Percentiles rank a stretch among this genome's conserved stretches.
These are phyloP conservation scores for Scaptodrosophila latifasciaeformis DNA, from an alignment of 2,888 invertebrate genomes.

Conservation along the genomic window DNA sequence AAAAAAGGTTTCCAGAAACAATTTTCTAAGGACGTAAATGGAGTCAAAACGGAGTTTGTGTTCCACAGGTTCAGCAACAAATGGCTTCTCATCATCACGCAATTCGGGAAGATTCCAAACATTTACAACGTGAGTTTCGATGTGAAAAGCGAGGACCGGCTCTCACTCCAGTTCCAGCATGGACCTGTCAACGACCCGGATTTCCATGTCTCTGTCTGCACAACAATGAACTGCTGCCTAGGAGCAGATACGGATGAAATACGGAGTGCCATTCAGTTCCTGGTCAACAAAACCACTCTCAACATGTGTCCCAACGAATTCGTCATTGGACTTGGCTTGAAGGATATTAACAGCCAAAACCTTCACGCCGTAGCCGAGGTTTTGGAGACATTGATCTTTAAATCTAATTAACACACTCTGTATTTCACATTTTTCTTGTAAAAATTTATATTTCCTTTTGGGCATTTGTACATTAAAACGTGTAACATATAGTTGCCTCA, in stretches of 20 bases:
- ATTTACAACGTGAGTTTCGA: constrained; percentile 69
- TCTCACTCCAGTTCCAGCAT: constrained; percentile 24
- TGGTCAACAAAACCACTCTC: constrained; percentile 66
- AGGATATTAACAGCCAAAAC: constrained; percentile 51
- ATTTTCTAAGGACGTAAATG: constrained; percentile 59
- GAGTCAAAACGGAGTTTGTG: constrained; percentile 66
- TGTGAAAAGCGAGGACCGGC: constrained; percentile 46
- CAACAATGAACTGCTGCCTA: constrained; percentile 65
- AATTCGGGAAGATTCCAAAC: constrained; percentile 68
- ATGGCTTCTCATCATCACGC: constrained; percentile 71
- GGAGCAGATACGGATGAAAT: constrained; percentile 69
- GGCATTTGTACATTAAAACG: constrained; percentile 74
- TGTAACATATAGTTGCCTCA: too few relatives aligned
- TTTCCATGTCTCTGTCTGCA: constrained; percentile 58
- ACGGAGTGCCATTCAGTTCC: constrained; percentile 68
- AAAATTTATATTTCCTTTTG: constrained; percentile 63
- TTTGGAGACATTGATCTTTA: constrained; percentile 43
- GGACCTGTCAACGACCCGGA: constrained; percentile 53
- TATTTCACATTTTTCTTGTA: constrained; percentile 49
- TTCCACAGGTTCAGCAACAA: constrained; percentile 69
- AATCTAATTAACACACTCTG: constrained; percentile 10
- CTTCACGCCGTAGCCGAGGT: constrained; percentile 60
- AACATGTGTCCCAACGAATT: constrained; percentile 65
- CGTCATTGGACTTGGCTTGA: constrained; percentile 65
- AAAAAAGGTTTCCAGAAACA: constrained; percentile 67